Evolutionary conservation across 2,113 vertebrate genomes (phyloP), one percentile per base, ranked within the genome.

Genomic region (Chaenocephalus aceratus): DNA sequence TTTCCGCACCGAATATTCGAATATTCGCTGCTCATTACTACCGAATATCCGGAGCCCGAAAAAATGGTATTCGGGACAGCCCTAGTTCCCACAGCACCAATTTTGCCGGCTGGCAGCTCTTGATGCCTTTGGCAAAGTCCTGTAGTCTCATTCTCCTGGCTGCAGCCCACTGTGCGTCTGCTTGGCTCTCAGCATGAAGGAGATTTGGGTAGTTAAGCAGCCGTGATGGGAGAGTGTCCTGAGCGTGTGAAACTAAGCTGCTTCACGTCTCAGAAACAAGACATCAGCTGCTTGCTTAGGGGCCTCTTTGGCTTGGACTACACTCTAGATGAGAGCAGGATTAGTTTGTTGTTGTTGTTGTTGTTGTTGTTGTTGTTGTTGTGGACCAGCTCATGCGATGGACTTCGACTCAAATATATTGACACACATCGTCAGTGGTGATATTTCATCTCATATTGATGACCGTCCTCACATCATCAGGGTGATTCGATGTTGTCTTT

Each of bases 171-270:
- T 65, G 59, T 63, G 45, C 58, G 18, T 69, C 63, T 65, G 85
- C 60, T 63, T 58, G 51, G 72, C 53, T 12, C 62, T 68, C 51
- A 67, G 73, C 70, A 60, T 82, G 80, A 87, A 78, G 76, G 16
- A 80, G 85, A 85, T 89, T 89, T 66, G 59, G 79, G 65, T 78
- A n/a, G n/a, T 89, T 84, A 88, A 88, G 91, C 86, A 89, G 82
- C 78, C 71, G 10, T 79, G 66, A 80, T 89, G 75, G 68, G 64
- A 41, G 62, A 81, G 73, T 75, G 76, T 85, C 71, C 74, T 76
- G 72, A 87, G 75, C 53, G 49, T 80, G 54, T 83, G 69, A 80
- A 82, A 62, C 87, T 86, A 88, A 91, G 89, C 83, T n/a, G 88
- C 81, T 88, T 78, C 72, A 41, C 65, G 84, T 86, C 21, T 21